A percentile compares a stretch with the other conserved stretches of the same genome.
These are phyloP conservation scores for Notodonta ziczac DNA, from an alignment of 2,888 invertebrate genomes.

Conservation along the genomic window DNA sequence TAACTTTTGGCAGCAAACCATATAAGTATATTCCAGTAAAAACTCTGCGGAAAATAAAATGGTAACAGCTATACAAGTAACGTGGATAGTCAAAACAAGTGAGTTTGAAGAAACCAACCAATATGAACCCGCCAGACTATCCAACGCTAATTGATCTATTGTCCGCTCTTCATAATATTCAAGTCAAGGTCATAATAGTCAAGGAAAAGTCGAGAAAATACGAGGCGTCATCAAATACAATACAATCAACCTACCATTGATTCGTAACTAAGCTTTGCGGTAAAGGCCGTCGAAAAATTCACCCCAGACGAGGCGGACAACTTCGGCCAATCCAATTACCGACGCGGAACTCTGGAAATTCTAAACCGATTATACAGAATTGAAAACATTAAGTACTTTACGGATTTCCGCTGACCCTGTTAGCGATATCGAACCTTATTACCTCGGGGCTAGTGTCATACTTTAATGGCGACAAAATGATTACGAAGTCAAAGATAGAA, in stretches of 20 bases:
- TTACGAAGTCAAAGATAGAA: slow-evolving; percentile 79
- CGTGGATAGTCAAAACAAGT: slow-evolving; percentile 5
- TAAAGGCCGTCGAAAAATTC: slow-evolving; percentile 69
- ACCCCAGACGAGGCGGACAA: slow-evolving; percentile 60
- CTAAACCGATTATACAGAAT: slow-evolving; percentile 84
- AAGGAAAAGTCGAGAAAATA: slow-evolving; percentile 29
- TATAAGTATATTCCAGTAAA: not conserved
- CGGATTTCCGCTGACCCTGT: slow-evolving; percentile 59
- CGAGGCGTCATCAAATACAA: slow-evolving; percentile 43
- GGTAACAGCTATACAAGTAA: not conserved
- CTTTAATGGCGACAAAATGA: slow-evolving; percentile 48
- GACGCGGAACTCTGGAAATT: slow-evolving; percentile 80
- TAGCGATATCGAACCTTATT: slow-evolving; percentile 64
- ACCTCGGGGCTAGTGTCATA: slow-evolving; percentile 50
- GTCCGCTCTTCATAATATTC: slow-evolving; percentile 2
- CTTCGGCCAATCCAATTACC: slow-evolving; percentile 81
- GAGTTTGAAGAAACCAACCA: slow-evolving; percentile 1
- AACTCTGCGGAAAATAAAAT: not conserved
- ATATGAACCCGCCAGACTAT: slow-evolving; percentile 3
- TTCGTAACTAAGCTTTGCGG: slow-evolving; percentile 56
- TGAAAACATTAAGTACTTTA: slow-evolving; percentile 84
- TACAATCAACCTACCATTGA: slow-evolving; percentile 54
- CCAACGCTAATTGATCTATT: slow-evolving; percentile 6
- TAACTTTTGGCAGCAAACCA: slow-evolving; percentile 11
- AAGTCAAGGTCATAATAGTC: slow-evolving; percentile 5